Percentiles rank a stretch among this genome's conserved stretches.
Conservation (phyloP, 2,797 vertebrate genomes). For the Myotis findleyi region DNA sequence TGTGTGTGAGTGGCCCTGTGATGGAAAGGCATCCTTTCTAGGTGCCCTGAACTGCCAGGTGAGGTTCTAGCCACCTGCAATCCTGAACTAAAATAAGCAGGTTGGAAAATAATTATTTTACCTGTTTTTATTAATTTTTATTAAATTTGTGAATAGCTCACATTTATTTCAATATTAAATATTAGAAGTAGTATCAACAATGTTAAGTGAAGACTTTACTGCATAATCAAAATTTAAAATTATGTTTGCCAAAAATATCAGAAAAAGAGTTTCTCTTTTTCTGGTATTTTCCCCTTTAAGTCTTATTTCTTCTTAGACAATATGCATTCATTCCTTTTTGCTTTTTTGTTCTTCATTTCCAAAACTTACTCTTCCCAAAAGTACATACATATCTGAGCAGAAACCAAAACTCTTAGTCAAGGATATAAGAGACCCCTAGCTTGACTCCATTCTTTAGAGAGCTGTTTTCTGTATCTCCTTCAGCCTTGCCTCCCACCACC, state of each 20-base stretch:
- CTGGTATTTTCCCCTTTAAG: neutral
- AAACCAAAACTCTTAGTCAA: conserved; percentile 11
- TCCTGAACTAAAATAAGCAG: neutral
- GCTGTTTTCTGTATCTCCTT: neutral
- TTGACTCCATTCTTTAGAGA: neutral
- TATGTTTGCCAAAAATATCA: conserved; percentile 19
- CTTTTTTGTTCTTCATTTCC: conserved; percentile 44
- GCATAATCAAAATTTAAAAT: conserved; percentile 35
- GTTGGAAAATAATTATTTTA: neutral
- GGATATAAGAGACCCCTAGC: neutral
- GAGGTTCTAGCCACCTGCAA: neutral
- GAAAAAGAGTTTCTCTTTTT: neutral
- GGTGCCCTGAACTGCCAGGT: neutral
- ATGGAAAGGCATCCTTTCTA: neutral
- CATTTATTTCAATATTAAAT: neutral
- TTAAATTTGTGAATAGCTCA: neutral
- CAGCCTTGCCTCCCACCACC: neutral
- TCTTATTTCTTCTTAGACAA: conserved; percentile 35
- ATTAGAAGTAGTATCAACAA: neutral
- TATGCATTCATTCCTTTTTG: neutral
- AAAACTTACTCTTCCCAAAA: conserved; percentile 45
- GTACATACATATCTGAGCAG: neutral
- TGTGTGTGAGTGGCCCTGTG: neutral
- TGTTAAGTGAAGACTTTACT: neutral
- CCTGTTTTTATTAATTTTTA: neutral